Evolutionary conservation across 2,888 invertebrate species (phyloP), one percentile per base, ranked within the genome.

Genomic region (Monochamus alternatus): DNA sequence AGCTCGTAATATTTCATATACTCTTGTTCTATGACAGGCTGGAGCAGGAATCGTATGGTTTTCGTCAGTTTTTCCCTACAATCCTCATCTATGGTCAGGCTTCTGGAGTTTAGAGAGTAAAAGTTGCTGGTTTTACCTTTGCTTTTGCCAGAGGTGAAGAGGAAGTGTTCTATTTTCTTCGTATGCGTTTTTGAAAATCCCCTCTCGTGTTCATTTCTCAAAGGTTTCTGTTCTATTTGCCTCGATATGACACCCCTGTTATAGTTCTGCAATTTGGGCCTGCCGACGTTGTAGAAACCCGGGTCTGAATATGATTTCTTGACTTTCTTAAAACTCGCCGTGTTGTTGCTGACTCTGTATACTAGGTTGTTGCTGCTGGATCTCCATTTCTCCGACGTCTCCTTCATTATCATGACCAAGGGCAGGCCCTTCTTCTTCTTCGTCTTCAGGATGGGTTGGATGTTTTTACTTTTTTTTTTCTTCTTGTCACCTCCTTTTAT

Each of bases 1-100:
- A 83, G 80, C 75, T 83, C 81, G 43, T 78, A 75, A 62, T 82
- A 82, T 55, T 81, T 80, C 51, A 81, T 52, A 69, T 77, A 78
- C 47, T 83, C 82, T 66, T 78, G 79, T 63, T 82, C 77, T 9
- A 82, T 79, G 2, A 83, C 69, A 0, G 83, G 83, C n/a, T 76
- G 77, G 7, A 83, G 64, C 68, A 82, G 73, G 14, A 77, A 66
- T 32, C 76, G 58, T 14, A 82, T 76, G 12, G 77, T 73, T 30
- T 70, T 60, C 0, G 82, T 79, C 60, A 81, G 51, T 32, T 60
- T 66, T 32, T 72, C 74, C 62, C 74, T 80, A 10, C 75, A 75
- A 43, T 79, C 63, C 72, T 81, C 79, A 1, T 69, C 77, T 12
- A 81, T n/a, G 43, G 75, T 76, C 12, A 78, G 55, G 47, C 74